These are phyloP conservation scores for Capitella teleta DNA, from an alignment of 1,140 invertebrate genomes.

Conservation along the genomic window DNA sequence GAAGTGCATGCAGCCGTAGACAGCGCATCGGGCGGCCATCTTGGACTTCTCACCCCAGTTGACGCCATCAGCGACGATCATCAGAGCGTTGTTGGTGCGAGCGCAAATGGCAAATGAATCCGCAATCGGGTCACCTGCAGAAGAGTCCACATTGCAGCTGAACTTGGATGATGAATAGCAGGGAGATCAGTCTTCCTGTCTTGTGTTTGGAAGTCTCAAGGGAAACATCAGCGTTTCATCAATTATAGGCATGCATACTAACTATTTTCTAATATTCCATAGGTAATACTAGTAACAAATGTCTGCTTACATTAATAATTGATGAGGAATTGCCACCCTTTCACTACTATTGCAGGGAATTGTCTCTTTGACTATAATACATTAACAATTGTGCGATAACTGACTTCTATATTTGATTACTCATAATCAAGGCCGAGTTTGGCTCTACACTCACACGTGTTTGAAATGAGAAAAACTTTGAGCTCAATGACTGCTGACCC, in stretches of 20 bases:
- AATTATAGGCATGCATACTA: not conserved
- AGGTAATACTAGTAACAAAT: not conserved
- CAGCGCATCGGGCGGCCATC: constrained; percentile 74
- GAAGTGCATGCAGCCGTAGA: constrained; percentile 76
- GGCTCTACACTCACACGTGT: too few relatives aligned
- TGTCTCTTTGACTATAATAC: too few relatives aligned
- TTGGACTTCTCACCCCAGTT: constrained; percentile 86
- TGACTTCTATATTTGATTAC: too few relatives aligned
- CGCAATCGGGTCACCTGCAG: constrained; percentile 70
- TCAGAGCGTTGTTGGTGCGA: constrained; percentile 63
- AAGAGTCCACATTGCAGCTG: not conserved
- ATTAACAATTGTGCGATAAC: too few relatives aligned
- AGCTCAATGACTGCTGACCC: too few relatives aligned
- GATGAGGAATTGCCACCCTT: not conserved
- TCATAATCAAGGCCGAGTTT: too few relatives aligned
- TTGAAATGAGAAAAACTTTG: too few relatives aligned
- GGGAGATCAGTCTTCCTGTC: too few relatives aligned
- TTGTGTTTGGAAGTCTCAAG: not conserved
- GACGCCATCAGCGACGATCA: constrained; percentile 81
- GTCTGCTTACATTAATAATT: not conserved
- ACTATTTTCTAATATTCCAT: not conserved
- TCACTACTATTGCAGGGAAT: too few relatives aligned
- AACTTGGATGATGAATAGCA: too few relatives aligned
- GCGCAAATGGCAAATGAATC: constrained; percentile 78
- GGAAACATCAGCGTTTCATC: not conserved